Conservation (phyloP, 2,888 invertebrate species). For the Tachystola acroxantha region DNA sequence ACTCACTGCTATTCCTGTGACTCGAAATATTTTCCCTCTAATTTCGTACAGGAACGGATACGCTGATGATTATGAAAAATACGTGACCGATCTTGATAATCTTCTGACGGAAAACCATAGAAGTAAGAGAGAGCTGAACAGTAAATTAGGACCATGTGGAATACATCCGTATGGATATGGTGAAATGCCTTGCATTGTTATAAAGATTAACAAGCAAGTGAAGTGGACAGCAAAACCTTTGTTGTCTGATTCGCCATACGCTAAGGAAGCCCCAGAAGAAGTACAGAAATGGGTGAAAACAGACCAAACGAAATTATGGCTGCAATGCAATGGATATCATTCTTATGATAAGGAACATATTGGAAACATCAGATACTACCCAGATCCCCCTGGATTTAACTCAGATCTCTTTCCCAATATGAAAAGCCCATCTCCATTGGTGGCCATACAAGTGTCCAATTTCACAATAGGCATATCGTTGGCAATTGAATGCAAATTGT, state of each 20-base stretch:
- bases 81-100: constrained; percentile 44
- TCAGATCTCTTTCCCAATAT: constrained; percentile 40
- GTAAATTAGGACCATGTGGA: constrained; percentile 53
- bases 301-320: constrained; percentile 45
- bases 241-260: constrained; percentile 25
- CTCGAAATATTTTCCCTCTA: constrained; percentile 37
- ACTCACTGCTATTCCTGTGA: constrained; percentile 49
- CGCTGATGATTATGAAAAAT: constrained; percentile 40
- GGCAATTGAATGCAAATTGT: constrained; percentile 53
- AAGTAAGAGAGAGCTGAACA: constrained; percentile 26
- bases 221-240: constrained; percentile 54
- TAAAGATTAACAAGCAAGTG: constrained; percentile 55
- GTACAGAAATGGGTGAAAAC: constrained; percentile 42
- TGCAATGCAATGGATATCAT: constrained; percentile 51
- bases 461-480: constrained; percentile 56
- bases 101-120: constrained; percentile 33
- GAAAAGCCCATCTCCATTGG: constrained; percentile 34
- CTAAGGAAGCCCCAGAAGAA: constrained; percentile 31
- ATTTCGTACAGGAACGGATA: constrained; percentile 51
- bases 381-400: constrained; percentile 61
- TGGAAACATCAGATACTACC: constrained; percentile 51
- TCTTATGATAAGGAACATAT: constrained; percentile 60
- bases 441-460: constrained; percentile 54
- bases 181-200: constrained; percentile 48
- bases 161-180: constrained; percentile 56